phyloP scores from a whole-genome alignment of 2,113 vertebrate genomes.

The Datnioides undecimradiatus region DNA sequence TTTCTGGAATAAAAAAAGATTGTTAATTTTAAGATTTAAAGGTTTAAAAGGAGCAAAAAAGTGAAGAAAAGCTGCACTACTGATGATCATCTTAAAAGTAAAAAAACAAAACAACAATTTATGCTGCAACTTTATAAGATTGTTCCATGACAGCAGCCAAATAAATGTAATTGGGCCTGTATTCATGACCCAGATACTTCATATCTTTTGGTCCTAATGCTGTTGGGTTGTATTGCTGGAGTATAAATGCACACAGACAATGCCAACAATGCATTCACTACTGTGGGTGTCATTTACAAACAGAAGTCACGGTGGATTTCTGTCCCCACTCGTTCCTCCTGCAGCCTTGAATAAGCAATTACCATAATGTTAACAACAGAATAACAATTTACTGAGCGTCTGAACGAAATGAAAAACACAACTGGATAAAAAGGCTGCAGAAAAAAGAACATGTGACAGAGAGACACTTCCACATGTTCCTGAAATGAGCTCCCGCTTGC shows the following conservation, averaged over 20 bases:
- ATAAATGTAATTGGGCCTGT: background rate
- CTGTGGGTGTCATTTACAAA: slow-evolving; percentile 51
- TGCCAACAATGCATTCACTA: slow-evolving; percentile 21
- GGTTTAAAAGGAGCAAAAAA: background rate
- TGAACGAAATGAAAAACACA: slow-evolving; percentile 19
- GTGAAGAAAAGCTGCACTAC: background rate
- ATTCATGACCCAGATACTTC: background rate
- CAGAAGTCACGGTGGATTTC: slow-evolving; percentile 51
- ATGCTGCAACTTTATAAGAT: background rate
- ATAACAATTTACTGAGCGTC: slow-evolving; percentile 18
- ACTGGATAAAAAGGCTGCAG: background rate
- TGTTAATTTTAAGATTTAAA: background rate
- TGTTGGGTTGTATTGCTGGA: slow-evolving; percentile 14
- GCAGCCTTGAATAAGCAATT: slow-evolving; percentile 51
- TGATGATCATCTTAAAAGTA: background rate
- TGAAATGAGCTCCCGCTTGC: slow-evolving; percentile 9
- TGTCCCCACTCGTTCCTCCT: slow-evolving; percentile 37
- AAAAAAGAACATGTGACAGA: slow-evolving; percentile 6
- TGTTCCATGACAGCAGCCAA: background rate
- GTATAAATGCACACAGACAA: background rate
- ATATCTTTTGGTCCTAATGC: background rate
- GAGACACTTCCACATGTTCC: background rate
- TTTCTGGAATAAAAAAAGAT: background rate
- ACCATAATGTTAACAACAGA: slow-evolving; percentile 33
- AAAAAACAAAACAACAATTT: background rate